phyloP scores from a whole-genome alignment of 2,888 invertebrate genomes.

The Anticlea derivata region DNA sequence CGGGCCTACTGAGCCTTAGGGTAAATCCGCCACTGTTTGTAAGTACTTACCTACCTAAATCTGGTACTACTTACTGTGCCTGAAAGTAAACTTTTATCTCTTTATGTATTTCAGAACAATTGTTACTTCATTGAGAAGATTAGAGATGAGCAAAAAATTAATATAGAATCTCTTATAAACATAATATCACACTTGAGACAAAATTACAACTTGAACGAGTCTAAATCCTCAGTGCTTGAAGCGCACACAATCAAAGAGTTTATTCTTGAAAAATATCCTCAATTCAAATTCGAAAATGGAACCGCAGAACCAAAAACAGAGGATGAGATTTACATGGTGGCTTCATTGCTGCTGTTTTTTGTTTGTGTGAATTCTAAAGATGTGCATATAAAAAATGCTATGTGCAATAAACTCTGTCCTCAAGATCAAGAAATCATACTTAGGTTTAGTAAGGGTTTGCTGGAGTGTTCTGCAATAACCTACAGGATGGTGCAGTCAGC shows the following conservation, averaged over 20 bases:
- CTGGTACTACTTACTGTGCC: too few relatives aligned
- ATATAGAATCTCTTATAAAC: slow-evolving; percentile 56
- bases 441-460: slow-evolving; percentile 78
- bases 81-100: background rate
- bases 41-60: too few relatives aligned
- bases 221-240: slow-evolving; percentile 67
- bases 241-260: slow-evolving; percentile 70
- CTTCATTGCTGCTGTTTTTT: slow-evolving; percentile 80
- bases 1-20: too few relatives aligned
- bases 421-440: slow-evolving; percentile 82
- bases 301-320: slow-evolving; percentile 52
- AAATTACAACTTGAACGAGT: slow-evolving; percentile 69
- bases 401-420: slow-evolving; percentile 78
- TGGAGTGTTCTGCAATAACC: slow-evolving; percentile 71
- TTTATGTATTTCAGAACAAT: slow-evolving; percentile 68
- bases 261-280: slow-evolving; percentile 76
- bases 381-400: slow-evolving; percentile 78
- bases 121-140: slow-evolving; percentile 66
- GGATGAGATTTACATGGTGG: slow-evolving; percentile 66
- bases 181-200: slow-evolving; percentile 70
- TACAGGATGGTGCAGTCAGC: slow-evolving; percentile 67
- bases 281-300: slow-evolving; percentile 70
- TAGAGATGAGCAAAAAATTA: slow-evolving; percentile 50
- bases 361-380: slow-evolving; percentile 81
- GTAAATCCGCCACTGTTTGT: too few relatives aligned